These are phyloP conservation scores for Heliconius hermathena DNA, from an alignment of 1,140 invertebrate genomes.

Conservation along the genomic window DNA sequence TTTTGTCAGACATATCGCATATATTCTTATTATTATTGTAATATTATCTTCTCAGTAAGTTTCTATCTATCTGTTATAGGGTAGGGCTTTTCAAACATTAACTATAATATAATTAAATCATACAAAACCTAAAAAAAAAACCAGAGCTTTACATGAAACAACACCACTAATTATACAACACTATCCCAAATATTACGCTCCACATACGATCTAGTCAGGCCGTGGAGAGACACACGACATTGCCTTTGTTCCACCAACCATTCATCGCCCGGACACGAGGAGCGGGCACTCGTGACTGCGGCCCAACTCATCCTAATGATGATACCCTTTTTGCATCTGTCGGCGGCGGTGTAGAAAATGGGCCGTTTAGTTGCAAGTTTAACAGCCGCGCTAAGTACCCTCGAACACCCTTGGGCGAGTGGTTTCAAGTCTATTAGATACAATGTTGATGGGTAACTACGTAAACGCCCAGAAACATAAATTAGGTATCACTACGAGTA, in stretches of 20 bases:
- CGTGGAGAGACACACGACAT: constrained; percentile 52
- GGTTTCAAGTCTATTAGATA: constrained; percentile 54
- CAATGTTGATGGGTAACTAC: constrained; percentile 55
- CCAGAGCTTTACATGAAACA: neutral
- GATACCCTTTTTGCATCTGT: constrained; percentile 46
- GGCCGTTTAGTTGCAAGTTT: constrained; percentile 47
- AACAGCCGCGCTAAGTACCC: constrained; percentile 46
- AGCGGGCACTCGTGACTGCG: constrained; percentile 29
- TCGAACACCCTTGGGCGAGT: constrained; percentile 44
- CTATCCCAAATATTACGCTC: constrained; percentile 52
- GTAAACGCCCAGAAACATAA: constrained; percentile 37
- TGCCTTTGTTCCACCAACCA: constrained; percentile 57
- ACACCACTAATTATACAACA: constrained; percentile 51
- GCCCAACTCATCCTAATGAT: constrained; percentile 43
- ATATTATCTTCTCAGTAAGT: too few relatives aligned
- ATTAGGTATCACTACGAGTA: constrained; percentile 21
- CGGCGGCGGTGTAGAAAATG: constrained; percentile 45
- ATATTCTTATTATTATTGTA: too few relatives aligned
- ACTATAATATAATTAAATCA: neutral
- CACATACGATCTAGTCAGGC: constrained; percentile 46
- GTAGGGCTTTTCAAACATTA: too few relatives aligned
- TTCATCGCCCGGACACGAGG: constrained; percentile 32
- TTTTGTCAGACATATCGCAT: neutral
- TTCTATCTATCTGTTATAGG: too few relatives aligned
- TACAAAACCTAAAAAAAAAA: neutral